phyloP scores from a whole-genome alignment of 2,888 invertebrate species.

The Drosophila anceps region DNA sequence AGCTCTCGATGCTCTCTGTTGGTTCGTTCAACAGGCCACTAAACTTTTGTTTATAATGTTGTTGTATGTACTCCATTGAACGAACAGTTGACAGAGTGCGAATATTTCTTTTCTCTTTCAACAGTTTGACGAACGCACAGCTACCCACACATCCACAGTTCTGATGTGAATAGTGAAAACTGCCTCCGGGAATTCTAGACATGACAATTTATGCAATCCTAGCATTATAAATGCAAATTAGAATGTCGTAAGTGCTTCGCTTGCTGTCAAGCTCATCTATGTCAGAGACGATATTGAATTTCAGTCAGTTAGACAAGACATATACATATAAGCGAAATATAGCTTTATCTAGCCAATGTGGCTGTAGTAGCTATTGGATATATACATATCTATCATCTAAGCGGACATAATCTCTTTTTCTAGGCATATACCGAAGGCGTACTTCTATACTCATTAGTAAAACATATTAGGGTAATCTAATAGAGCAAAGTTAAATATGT shows the following conservation, averaged over 20 bases:
- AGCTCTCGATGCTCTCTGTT: slow-evolving; percentile 48
- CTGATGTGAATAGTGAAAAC: not conserved
- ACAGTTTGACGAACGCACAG: not conserved
- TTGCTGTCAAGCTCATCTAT: not conserved
- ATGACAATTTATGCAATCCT: slow-evolving; percentile 1
- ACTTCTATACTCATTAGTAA: too few relatives aligned
- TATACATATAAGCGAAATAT: not conserved
- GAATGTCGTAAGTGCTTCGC: slow-evolving; percentile 1
- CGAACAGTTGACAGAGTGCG: slow-evolving; percentile 67
- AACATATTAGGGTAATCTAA: too few relatives aligned
- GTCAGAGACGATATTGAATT: not conserved
- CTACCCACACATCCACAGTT: not conserved
- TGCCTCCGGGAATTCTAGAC: not conserved
- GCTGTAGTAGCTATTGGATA: not conserved
- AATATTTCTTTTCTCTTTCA: slow-evolving; percentile 17
- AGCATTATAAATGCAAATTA: slow-evolving; percentile 10
- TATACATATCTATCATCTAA: not conserved
- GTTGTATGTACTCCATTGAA: slow-evolving; percentile 40
- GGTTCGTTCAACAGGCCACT: slow-evolving; percentile 80
- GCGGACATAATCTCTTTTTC: not conserved
- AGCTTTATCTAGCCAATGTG: not conserved
- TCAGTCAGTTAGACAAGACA: not conserved
- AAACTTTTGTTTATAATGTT: slow-evolving; percentile 56
- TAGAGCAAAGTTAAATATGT: too few relatives aligned
- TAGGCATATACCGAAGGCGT: too few relatives aligned